A percentile compares a stretch with the other conserved stretches of the same genome.
Evolutionary conservation across 2,113 vertebrate species (phyloP).

Genomic region (Hemiscyllium ocellatum): DNA sequence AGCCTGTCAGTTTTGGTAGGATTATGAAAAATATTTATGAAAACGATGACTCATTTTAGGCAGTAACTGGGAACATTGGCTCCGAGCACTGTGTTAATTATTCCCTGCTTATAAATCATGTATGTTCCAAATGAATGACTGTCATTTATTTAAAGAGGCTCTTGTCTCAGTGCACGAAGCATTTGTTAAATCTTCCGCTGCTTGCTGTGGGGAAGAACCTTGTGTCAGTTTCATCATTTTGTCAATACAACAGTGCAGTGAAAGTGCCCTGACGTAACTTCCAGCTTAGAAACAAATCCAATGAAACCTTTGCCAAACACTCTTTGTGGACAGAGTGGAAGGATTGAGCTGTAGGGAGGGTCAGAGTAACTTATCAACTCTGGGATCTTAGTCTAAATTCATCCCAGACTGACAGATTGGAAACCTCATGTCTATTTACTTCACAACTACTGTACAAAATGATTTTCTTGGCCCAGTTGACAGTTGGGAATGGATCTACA

Average conservation of each 20-base stretch:
- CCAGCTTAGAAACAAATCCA: neutral
- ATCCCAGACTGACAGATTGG: neutral
- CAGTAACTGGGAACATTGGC: slow-evolving; percentile 5
- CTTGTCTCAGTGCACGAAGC: neutral
- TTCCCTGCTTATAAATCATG: neutral
- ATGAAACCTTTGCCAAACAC: neutral
- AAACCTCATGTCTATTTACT: neutral
- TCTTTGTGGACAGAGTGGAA: neutral
- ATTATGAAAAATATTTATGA: slow-evolving; percentile 23
- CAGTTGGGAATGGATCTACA: neutral
- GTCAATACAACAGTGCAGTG: neutral
- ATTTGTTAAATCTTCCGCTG: neutral
- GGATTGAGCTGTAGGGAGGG: neutral
- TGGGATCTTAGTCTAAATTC: neutral
- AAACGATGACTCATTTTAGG: neutral
- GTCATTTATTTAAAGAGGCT: slow-evolving; percentile 3
- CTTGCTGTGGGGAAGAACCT: neutral
- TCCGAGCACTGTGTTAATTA: neutral
- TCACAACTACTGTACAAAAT: neutral
- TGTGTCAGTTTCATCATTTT: neutral
- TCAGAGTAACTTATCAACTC: neutral
- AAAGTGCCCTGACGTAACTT: neutral
- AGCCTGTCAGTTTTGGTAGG: neutral
- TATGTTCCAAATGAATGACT: neutral
- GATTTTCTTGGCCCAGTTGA: neutral